Base-by-base conservation (phyloP, 2,888 invertebrate genomes). In the Caenorhabditis plicata region DNA sequence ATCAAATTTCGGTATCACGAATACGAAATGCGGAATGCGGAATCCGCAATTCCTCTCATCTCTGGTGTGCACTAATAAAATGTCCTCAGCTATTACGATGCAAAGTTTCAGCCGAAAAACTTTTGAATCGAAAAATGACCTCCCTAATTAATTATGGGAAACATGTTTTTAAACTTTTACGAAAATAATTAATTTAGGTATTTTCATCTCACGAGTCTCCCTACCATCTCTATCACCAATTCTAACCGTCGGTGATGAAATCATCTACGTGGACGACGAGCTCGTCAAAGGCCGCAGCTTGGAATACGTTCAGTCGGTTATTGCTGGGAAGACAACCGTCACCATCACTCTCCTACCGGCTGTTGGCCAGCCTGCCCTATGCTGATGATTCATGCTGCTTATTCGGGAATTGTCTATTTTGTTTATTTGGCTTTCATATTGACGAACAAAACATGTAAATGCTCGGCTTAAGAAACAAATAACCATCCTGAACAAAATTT, bases 181-280 rank as follows among this genome's bases (percentile, higher is more conserved):
- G 15, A 46, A 11, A 11, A 15, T 39, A 22, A 15, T 38, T 48
- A 38, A 32, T 49, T 68, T 52, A 61, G 73, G 74, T 33, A 75
- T 73, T 33, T 75, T 72, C 58, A 68, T 75, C 32, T 75, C 75
- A 2, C 68, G 75, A 23, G 69, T 75, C 39, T 69, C 71, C 20
- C 62, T 72, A 8, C 58, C 68, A 25, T 65, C 68, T 3, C 58
- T 75, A 15, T 64, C 65, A 3, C 71, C 71, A 17, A 64, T 75
- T 53, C 56, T 75, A 8, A 67, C 72, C 5, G 69, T 75, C 26
- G 75, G 75, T 35, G 75, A 75, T 48, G 70, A 75, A 41, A 69
- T 75, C 13, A 60, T 75, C 29, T 72, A 71, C 39, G 72, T 75
- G 1, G 73, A 75, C 44, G 68, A 62, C 19, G 71, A 71, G 40